Base-by-base conservation (phyloP, 2,888 invertebrate genomes). In the Linyphia triangularis region DNA sequence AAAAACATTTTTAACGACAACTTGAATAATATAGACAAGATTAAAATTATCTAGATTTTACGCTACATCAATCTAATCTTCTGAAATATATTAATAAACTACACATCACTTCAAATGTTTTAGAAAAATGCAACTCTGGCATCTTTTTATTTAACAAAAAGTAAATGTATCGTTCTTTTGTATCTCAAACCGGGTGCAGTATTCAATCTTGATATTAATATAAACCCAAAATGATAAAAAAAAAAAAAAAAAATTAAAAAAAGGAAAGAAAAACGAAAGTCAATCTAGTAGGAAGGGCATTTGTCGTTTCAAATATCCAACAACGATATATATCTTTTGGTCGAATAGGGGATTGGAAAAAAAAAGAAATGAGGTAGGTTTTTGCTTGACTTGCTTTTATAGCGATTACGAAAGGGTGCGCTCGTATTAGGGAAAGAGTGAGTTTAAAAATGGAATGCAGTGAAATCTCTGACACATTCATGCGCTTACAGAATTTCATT, bases 281-380 rank as follows among this genome's bases (percentile, higher is more conserved):
- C 79, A 79, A 57, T 79, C 67, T 79, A 67, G 30, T 13, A 30
- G 30, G 57, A 79, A 40, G 79, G 43, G 70, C 61, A 82, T 84
- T 75, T 75, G 61, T 75, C 73, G 43, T 84, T 75, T 75, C 65
- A 67, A 84, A 75, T 75, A 75, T 57, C 67, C 75, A 10, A 30
- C 51, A 82, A 59, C 70, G 40, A 65, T 67, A 79, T 79, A 67
- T 79, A 67, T 79, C 43, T 28, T 77, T 51, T 63, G 77, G 61
- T 63, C 33, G 75, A 57, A 75, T 75, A 51, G 67, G 65, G 75
- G 33, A 75, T 75, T 75, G 67, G 73, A 84, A 84, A 84, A 51
- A 28, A 63, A 40, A 51, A 43, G 73, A 0, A 73, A 73, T 40
- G 61, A 72, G 43, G 70, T 61, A 40, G 61, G 72, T 72, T 28